Conservation (phyloP, 2,797 vertebrate genomes). For the Acridotheres tristis region DNA sequence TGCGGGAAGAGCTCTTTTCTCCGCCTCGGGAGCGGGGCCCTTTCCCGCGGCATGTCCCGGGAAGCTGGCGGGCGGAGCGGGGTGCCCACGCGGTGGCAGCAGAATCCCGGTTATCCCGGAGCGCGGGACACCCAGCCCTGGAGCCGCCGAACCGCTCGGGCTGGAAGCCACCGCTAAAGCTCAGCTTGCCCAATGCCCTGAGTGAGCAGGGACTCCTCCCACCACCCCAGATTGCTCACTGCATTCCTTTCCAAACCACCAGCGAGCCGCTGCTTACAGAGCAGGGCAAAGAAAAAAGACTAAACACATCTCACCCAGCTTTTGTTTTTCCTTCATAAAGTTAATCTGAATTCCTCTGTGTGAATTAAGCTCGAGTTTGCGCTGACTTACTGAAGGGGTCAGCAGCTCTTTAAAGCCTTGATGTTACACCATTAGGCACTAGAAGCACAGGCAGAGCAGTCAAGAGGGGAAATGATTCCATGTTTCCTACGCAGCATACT, state of each 20-base stretch:
- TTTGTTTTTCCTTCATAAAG: neutral
- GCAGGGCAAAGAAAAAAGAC: neutral
- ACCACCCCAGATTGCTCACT: rapidly evolving
- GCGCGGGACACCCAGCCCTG: neutral
- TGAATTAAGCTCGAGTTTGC: neutral
- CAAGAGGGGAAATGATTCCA: neutral
- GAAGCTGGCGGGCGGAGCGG: neutral
- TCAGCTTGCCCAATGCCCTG: neutral
- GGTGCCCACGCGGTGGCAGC: slow-evolving; percentile 57
- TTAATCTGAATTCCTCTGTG: neutral
- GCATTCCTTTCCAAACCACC: neutral
- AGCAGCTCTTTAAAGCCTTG: neutral
- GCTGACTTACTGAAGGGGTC: neutral
- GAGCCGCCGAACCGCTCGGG: rapidly evolving
- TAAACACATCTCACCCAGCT: neutral
- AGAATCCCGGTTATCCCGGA: neutral
- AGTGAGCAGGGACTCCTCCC: neutral
- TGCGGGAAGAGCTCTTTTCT: neutral
- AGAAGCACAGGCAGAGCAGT: neutral
- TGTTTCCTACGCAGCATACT: neutral
- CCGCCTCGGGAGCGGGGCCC: rapidly evolving
- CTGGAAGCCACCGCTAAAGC: neutral
- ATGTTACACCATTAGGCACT: neutral
- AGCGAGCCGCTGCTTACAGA: neutral
- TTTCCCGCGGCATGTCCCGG: neutral